Base-by-base conservation (phyloP, 2,888 invertebrate species). In the Rhagonycha lutea region DNA sequence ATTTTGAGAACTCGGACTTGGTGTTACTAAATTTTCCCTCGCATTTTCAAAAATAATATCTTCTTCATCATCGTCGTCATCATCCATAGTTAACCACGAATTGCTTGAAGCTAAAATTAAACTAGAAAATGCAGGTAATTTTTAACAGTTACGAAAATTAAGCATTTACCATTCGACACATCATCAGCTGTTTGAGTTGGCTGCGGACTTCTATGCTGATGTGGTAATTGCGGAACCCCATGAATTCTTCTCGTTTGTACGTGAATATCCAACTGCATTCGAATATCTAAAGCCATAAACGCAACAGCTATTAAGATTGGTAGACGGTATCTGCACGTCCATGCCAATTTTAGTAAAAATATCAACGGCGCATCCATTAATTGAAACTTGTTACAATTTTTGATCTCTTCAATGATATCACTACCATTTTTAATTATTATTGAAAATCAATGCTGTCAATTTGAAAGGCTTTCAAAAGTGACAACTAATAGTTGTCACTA, bases 281-380 rank as follows among this genome's bases (percentile, higher is more conserved):
- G 89, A 32, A 92, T 90, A 82, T 93, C 93, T 86, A 93, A 89
- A 0, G 91, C 91, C 86, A 93, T 90, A 81, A 93, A 92, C n/a
- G 90, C 91, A 9, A 92, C 89, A 10, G 92, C 90, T 68, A 94
- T 90, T 11, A 94, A 86, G 47, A 93, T 88, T 0, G 94, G 94
- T 68, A 94, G 88, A 69, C 92, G 90, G 76, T 92, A 88, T 61
- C 93, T 90, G 68, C 92, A 92, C 78, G 92, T 91, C 93, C 93
- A 94, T 3, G 94, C 94, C 80, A 94, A 88, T 79, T 92, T 91
- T 61, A 94, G 89, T 80, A 94, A 89, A 85, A 94, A 94, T 72
- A 94, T 85, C 77, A 94, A 88, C 7, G 86, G 79, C 18, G 73
- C 14, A n/a, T 73, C 78, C 78, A 78, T 78, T 60, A 7, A 47